Evolutionary conservation across 2,888 invertebrate genomes (phyloP).

Genomic region (Galerucella nymphaeae): DNA sequence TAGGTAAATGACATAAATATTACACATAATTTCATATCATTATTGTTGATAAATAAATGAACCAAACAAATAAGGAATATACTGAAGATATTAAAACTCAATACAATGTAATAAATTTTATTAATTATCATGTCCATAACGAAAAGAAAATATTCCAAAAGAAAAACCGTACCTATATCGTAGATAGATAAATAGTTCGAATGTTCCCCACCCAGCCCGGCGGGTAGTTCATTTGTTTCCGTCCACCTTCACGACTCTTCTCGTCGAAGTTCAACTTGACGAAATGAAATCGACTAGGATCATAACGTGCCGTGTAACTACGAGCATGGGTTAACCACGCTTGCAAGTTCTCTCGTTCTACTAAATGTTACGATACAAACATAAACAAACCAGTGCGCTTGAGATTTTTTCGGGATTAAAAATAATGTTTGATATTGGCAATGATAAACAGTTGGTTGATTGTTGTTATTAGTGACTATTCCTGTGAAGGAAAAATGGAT

Average conservation of each 20-base stretch:
- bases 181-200: conserved; percentile 23
- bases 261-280: conserved; percentile 26
- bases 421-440: background rate
- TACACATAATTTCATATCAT: too few species aligned
- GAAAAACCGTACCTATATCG: conserved; percentile 16
- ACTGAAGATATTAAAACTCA: too few species aligned
- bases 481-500: conserved; percentile 1
- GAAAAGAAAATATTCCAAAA: too few species aligned
- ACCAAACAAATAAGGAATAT: too few species aligned
- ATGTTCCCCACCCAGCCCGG: conserved; percentile 47
- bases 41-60: too few species aligned
- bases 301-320: conserved; percentile 26
- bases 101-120: too few species aligned
- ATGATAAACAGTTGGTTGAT: background rate
- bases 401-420: background rate
- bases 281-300: conserved; percentile 23
- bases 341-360: background rate
- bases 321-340: conserved; percentile 29
- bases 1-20: too few species aligned
- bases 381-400: conserved; percentile 9
- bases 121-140: too few species aligned
- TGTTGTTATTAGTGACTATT: background rate
- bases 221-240: conserved; percentile 47
- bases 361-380: conserved; percentile 27
- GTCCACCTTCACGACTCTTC: conserved; percentile 46